These are phyloP conservation scores for Acinonyx jubatus DNA, from an alignment of 2,113 vertebrate species.

Conservation along the genomic window DNA sequence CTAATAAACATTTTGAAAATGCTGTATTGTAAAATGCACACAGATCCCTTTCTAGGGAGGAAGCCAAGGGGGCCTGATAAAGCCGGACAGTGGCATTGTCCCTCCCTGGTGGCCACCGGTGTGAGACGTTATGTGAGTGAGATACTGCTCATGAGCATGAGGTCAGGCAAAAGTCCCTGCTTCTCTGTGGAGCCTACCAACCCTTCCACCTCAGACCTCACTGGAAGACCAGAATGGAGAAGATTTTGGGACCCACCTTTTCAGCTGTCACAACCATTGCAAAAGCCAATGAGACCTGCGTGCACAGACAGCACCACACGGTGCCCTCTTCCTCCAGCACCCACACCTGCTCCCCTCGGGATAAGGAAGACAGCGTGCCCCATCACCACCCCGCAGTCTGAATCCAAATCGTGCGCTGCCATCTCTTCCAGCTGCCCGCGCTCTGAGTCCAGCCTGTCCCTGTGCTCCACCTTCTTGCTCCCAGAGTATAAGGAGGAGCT, in stretches of 20 bases:
- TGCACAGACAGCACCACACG: conserved; percentile 70
- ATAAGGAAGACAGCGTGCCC: neutral
- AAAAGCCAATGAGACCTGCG: neutral
- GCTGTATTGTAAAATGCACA: neutral
- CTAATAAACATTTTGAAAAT: conserved; percentile 1
- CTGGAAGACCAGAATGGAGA: neutral
- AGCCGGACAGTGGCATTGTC: neutral
- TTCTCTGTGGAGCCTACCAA: neutral
- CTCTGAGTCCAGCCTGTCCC: neutral
- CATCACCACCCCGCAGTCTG: neutral
- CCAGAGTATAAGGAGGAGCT: conserved; percentile 89
- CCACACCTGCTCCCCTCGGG: neutral
- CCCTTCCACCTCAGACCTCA: neutral
- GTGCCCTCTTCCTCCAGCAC: conserved; percentile 95
- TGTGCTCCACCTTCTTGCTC: neutral
- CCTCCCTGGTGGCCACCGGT: neutral
- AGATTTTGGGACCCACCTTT: neutral
- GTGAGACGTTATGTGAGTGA: neutral
- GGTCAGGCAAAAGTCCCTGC: neutral
- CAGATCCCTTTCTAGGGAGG: neutral
- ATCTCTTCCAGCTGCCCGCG: neutral
- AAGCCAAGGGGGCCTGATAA: neutral
- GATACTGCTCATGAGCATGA: neutral
- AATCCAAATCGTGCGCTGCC: neutral
- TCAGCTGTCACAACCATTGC: neutral